Conservation (phyloP, 2,888 invertebrate species). For the Cephonodes hylas region DNA sequence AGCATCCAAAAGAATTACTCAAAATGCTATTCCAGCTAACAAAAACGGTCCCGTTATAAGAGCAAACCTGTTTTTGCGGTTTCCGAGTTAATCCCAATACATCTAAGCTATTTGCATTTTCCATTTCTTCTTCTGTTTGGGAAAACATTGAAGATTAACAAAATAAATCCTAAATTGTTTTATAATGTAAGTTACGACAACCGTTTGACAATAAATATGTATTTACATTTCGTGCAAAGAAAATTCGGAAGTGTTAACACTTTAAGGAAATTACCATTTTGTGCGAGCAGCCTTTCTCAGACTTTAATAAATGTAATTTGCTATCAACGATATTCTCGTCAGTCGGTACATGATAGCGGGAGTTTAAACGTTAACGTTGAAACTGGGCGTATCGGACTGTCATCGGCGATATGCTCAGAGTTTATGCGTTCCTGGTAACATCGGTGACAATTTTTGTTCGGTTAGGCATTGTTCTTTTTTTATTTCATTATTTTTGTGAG, state of each 20-base stretch:
- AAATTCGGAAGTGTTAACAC: too few species aligned
- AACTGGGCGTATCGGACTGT: conserved; percentile 16
- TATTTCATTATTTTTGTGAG: not conserved
- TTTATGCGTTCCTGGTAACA: conserved; percentile 52
- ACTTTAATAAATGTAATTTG: too few species aligned
- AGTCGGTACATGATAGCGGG: conserved; percentile 4
- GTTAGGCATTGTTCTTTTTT: conserved; percentile 20
- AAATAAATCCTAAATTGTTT: too few species aligned
- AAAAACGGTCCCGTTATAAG: conserved; percentile 41
- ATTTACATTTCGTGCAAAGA: too few species aligned
- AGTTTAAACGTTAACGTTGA: not conserved
- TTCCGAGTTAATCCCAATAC: conserved; percentile 17
- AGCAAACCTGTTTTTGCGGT: conserved; percentile 37
- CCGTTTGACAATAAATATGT: too few species aligned
- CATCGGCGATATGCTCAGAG: conserved; percentile 26
- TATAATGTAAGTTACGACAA: too few species aligned
- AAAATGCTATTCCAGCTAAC: conserved; percentile 30
- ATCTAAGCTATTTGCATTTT: conserved; percentile 5
- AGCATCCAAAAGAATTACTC: conserved; percentile 20
- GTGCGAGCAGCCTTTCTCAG: too few species aligned
- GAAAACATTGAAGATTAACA: too few species aligned
- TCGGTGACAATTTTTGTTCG: conserved; percentile 56
- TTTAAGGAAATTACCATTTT: too few species aligned
- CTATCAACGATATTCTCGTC: too few species aligned
- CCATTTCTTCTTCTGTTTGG: too few species aligned